phyloP scores from a whole-genome alignment of 1,140 invertebrate genomes.

The Polyergus mexicanus region DNA sequence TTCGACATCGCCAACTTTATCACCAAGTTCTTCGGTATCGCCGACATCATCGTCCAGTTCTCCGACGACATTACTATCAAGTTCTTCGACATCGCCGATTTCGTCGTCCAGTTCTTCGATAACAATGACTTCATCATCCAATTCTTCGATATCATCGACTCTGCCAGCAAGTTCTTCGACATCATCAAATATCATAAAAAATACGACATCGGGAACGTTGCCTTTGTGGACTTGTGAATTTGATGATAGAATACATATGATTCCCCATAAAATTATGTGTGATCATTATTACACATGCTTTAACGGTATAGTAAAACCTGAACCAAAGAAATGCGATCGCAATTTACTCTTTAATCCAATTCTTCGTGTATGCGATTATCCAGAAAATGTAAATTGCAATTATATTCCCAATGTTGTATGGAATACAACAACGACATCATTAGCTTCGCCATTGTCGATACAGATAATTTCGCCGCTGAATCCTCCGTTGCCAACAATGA shows the following conservation, averaged over 20 bases:
- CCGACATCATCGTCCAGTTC: conserved; percentile 20
- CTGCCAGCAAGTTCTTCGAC: neutral
- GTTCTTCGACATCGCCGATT: neutral
- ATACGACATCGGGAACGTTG: neutral
- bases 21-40: no score
- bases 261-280: conserved; percentile 87
- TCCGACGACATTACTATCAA: neutral
- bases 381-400: conserved; percentile 61
- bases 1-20: no score
- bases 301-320: conserved; percentile 80
- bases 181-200: neutral
- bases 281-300: conserved; percentile 87
- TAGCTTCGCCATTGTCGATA: conserved; percentile 31
- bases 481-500: neutral
- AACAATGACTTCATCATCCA: neutral
- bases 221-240: neutral
- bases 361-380: conserved; percentile 83
- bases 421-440: conserved; percentile 75
- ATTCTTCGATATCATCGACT: no score
- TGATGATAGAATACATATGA: neutral
- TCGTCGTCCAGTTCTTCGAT: no score
- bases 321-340: conserved; percentile 84
- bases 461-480: no score
- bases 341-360: conserved; percentile 86
- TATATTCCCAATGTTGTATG: no score